phyloP scores from a whole-genome alignment of 1,140 invertebrate genomes.

The Homalodisca vitripennis region DNA sequence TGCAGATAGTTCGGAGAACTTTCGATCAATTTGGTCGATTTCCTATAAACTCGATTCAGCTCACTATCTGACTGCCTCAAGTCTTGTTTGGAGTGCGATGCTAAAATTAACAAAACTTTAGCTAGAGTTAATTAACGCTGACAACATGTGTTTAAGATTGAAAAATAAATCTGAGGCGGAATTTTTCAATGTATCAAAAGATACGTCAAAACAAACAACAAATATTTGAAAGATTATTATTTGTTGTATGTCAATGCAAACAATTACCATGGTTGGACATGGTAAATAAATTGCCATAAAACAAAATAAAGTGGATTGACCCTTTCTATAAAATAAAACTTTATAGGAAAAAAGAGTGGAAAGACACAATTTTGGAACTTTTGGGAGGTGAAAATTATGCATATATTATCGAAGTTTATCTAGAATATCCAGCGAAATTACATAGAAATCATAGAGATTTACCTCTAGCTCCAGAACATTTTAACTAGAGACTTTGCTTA shows the following conservation, averaged over 20 bases:
- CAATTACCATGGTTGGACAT: too few species aligned
- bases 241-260: too few species aligned
- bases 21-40: not conserved
- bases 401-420: not conserved
- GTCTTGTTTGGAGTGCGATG: too few species aligned
- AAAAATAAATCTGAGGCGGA: not conserved
- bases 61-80: too few species aligned
- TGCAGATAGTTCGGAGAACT: not conserved
- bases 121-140: not conserved
- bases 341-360: not conserved
- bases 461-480: slow-evolving; percentile 2
- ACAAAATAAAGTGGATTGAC: too few species aligned
- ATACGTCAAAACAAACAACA: too few species aligned
- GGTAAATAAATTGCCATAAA: too few species aligned
- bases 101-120: too few species aligned
- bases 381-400: too few species aligned
- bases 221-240: too few species aligned
- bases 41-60: not conserved
- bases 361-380: too few species aligned
- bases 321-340: not conserved
- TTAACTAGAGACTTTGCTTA: not conserved
- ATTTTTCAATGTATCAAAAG: too few species aligned
- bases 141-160: not conserved
- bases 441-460: not conserved
- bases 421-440: not conserved